Base-by-base conservation (phyloP, 2,113 vertebrate genomes). In the Oncorhynchus masou region DNA sequence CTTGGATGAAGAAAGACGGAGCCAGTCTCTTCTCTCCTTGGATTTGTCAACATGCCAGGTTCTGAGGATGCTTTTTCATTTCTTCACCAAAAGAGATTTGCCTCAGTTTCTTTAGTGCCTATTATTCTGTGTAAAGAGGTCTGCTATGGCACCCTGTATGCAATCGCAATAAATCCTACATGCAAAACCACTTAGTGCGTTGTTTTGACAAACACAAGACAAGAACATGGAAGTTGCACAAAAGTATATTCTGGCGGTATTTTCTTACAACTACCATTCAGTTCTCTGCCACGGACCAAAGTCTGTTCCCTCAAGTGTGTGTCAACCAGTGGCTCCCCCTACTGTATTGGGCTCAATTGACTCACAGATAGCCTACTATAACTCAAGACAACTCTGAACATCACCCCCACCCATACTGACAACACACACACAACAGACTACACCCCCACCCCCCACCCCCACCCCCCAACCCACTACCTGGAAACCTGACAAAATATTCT, bases 291-390 rank as follows among this genome's bases (percentile, higher is more conserved):
- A 11, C 59, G 22, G 20, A 62, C 59, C 59, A 62, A 16, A 16
- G 59, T 62, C 59, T 22, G 20, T n/a, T 62, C 59, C 16, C 7
- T 62, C 16, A 22, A 45, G 39, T 81, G 78, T 88, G 79, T 76
- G 87, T 84, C 88, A 89, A 79, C 60, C 85, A 88, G 88, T 88
- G 75, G 91, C 91, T 90, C 91, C 92, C 92, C 89, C 92, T 93
- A 90, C 90, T 88, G 91, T 81, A 84, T 57, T 65, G 29, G 39
- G 0, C 34, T 70, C 73, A 48, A 45, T 7, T 57, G 5, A 57
- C 0, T 8, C 57, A 29, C 51, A 65, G 22, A 70, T 31, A 20
- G 51, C 16, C 51, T 19, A 54, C 5, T 19, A 19, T 15, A 16
- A 45, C 51, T 54, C 16, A 16, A 54, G 13, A 54, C 49, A 54